Evolutionary conservation across 2,797 vertebrate genomes (phyloP).

Genomic region (Poeciliopsis gracilis): DNA sequence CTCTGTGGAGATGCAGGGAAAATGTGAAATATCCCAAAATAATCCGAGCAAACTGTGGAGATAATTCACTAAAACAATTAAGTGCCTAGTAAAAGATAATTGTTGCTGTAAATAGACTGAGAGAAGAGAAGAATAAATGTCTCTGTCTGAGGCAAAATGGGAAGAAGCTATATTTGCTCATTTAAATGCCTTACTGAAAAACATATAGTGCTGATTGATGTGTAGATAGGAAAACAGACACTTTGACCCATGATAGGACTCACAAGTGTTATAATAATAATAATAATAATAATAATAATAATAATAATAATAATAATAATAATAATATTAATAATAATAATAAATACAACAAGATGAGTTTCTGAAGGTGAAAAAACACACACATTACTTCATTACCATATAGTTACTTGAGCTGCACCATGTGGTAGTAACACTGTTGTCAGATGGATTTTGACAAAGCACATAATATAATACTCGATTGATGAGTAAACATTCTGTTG

Average conservation of each 20-base stretch:
- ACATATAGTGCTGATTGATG: background rate
- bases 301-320: background rate
- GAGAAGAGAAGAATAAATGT: background rate
- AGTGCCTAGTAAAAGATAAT: background rate
- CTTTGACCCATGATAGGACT: background rate
- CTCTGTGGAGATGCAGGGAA: constrained; percentile 43
- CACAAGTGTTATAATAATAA: background rate
- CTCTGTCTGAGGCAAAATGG: background rate
- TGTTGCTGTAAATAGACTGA: background rate
- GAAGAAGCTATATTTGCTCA: background rate
- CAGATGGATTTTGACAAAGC: background rate
- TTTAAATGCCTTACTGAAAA: background rate
- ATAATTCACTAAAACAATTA: background rate
- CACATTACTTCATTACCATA: too few species aligned
- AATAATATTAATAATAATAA: too few species aligned
- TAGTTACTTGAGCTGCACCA: background rate
- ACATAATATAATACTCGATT: background rate
- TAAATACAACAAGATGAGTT: background rate
- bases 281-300: background rate
- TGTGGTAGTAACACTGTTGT: background rate
- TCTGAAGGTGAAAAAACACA: background rate
- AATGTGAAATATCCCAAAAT: constrained; percentile 34
- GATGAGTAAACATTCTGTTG: background rate
- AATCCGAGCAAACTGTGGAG: background rate
- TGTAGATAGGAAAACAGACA: background rate